These are phyloP conservation scores for Caenorhabditis doughertyi DNA, from an alignment of 2,888 invertebrate species.

Conservation along the genomic window DNA sequence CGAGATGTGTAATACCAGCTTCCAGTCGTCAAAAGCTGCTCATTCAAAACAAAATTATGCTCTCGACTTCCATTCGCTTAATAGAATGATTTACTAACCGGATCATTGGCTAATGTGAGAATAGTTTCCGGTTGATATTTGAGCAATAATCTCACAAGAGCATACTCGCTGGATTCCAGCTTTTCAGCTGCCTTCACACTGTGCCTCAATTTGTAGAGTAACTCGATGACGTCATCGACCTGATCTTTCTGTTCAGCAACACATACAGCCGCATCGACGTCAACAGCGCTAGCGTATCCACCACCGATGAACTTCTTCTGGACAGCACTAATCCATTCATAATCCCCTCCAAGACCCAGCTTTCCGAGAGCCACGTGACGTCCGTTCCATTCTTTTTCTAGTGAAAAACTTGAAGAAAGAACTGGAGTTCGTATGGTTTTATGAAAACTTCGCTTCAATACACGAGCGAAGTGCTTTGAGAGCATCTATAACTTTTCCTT, in stretches of 20 bases:
- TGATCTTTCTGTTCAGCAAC: conserved; percentile 80
- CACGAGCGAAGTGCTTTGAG: conserved; percentile 25
- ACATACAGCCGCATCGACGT: conserved; percentile 80
- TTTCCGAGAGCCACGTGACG: conserved; percentile 73
- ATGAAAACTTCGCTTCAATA: conserved; percentile 8
- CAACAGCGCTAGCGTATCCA: conserved; percentile 80
- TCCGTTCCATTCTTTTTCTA: conserved; percentile 69
- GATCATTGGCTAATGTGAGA: conserved; percentile 88
- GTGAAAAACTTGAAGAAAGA: conserved; percentile 60
- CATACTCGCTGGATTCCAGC: conserved; percentile 90
- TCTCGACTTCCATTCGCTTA: too few relatives aligned
- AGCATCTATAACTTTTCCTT: conserved; percentile 37
- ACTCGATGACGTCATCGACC: conserved; percentile 76
- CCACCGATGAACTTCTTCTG: conserved; percentile 82
- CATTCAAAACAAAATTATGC: too few relatives aligned
- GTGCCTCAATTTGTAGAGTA: conserved; percentile 85
- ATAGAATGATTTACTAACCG: conserved; percentile 85
- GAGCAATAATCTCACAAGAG: conserved; percentile 86
- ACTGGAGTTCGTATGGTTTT: conserved; percentile 18
- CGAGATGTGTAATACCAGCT: too few relatives aligned
- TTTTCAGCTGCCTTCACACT: conserved; percentile 87
- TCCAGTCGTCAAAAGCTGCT: too few relatives aligned
- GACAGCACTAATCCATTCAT: conserved; percentile 81
- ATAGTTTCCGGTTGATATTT: conserved; percentile 86
- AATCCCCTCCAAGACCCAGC: conserved; percentile 77